These are phyloP conservation scores for Pipistrellus kuhlii DNA, from an alignment of 2,797 vertebrate species.

Conservation along the genomic window DNA sequence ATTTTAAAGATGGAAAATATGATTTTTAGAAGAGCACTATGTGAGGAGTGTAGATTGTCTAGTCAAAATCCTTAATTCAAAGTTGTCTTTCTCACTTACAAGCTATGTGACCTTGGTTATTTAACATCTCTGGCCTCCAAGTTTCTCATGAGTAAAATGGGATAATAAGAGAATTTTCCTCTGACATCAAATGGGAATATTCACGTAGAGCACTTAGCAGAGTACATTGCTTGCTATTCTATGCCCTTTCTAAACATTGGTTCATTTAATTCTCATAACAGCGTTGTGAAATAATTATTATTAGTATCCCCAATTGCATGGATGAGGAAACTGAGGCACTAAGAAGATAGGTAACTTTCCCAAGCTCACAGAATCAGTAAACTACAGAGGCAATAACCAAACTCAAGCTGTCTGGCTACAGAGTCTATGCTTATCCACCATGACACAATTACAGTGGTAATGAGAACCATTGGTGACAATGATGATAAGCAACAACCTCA, in stretches of 20 bases:
- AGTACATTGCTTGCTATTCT: background rate
- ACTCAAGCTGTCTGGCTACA: background rate
- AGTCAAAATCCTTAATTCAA: background rate
- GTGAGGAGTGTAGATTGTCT: background rate
- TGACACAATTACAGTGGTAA: background rate
- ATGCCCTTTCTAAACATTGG: background rate
- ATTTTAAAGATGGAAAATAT: background rate
- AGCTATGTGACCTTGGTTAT: background rate
- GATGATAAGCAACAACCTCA: background rate
- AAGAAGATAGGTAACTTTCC: background rate
- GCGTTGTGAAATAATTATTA: background rate
- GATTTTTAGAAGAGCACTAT: background rate
- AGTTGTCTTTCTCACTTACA: background rate
- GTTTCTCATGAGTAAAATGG: background rate
- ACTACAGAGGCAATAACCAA: background rate
- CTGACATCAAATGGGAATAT: background rate
- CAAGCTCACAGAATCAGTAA: background rate
- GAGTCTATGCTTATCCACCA: background rate
- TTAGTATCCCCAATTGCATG: background rate
- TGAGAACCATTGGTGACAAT: background rate
- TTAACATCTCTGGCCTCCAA: background rate
- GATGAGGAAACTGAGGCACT: constrained; percentile 26
- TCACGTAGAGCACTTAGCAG: background rate
- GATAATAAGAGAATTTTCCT: background rate
- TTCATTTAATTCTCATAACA: background rate